Conservation (phyloP, 2,113 vertebrate species). For the Sarotherodon lohbergeri region DNA sequence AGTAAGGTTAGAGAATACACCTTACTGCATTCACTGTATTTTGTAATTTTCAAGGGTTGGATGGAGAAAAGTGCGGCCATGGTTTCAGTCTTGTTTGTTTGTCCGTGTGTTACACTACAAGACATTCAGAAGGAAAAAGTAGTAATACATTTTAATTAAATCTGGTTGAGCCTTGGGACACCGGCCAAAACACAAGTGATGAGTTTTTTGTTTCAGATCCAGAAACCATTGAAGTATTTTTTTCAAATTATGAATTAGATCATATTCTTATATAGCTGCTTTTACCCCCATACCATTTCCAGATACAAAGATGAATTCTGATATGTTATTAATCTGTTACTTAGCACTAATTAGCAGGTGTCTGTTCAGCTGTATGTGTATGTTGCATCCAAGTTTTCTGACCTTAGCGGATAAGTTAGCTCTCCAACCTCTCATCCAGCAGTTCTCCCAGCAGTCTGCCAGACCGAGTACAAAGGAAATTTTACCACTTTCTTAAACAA, state of each 20-base stretch:
- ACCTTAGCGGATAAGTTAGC: background rate
- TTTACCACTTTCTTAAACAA: accelerated
- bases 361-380: background rate
- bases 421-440: background rate
- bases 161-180: background rate
- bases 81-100: background rate
- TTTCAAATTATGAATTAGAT: background rate
- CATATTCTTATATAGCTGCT: background rate
- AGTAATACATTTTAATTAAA: background rate
- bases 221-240: background rate
- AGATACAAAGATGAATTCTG: background rate
- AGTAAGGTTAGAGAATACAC: background rate
- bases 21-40: background rate
- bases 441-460: background rate
- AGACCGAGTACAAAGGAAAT: background rate
- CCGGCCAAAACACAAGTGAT: background rate
- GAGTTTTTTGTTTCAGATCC: background rate
- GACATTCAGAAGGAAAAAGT: background rate
- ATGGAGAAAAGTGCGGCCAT: background rate
- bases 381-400: accelerated
- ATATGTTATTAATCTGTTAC: background rate
- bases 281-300: background rate
- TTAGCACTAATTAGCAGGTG: background rate
- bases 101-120: background rate
- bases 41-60: background rate